Conservation (phyloP, 2,888 invertebrate genomes). For the Andrena haemorrhoa region DNA sequence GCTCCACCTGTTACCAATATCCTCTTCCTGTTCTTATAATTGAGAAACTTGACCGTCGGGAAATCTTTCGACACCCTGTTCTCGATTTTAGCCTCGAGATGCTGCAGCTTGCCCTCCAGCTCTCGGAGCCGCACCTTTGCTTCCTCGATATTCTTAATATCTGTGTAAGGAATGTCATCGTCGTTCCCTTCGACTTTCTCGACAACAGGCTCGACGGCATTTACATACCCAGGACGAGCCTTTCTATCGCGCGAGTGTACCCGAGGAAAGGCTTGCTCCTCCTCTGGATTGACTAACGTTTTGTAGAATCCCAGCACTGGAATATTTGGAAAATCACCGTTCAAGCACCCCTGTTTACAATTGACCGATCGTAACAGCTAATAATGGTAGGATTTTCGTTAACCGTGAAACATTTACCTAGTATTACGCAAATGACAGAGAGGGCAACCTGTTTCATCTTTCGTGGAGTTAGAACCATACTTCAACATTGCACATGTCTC, state of each 20-base stretch:
- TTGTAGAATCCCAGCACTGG: slow-evolving; percentile 85
- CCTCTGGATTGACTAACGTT: slow-evolving; percentile 82
- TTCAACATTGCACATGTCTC: slow-evolving; percentile 68
- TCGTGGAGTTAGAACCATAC: slow-evolving; percentile 80
- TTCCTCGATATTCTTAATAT: slow-evolving; percentile 86
- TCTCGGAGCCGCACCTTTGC: slow-evolving; percentile 88
- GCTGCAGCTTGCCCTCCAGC: slow-evolving; percentile 90
- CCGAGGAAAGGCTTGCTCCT: slow-evolving; percentile 72
- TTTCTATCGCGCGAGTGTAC: slow-evolving; percentile 49
- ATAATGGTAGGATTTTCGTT: not conserved
- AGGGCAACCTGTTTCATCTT: slow-evolving; percentile 83
- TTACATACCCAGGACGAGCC: slow-evolving; percentile 27
- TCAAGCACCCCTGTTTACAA: not conserved
- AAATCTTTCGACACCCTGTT: slow-evolving; percentile 90
- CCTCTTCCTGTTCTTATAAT: slow-evolving; percentile 95
- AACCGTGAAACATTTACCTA: slow-evolving; percentile 76
- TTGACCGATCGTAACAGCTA: not conserved
- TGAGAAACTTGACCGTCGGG: slow-evolving; percentile 96
- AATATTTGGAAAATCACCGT: slow-evolving; percentile 46
- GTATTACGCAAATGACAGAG: slow-evolving; percentile 77
- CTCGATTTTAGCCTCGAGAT: slow-evolving; percentile 89
- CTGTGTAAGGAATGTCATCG: slow-evolving; percentile 59
- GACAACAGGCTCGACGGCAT: slow-evolving; percentile 36
- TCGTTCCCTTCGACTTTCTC: slow-evolving; percentile 59
- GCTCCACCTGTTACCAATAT: slow-evolving; percentile 98